Percentiles rank a stretch among this genome's conserved stretches.
Evolutionary conservation across 2,113 vertebrate species (phyloP).

Genomic region (Tinamus guttatus): DNA sequence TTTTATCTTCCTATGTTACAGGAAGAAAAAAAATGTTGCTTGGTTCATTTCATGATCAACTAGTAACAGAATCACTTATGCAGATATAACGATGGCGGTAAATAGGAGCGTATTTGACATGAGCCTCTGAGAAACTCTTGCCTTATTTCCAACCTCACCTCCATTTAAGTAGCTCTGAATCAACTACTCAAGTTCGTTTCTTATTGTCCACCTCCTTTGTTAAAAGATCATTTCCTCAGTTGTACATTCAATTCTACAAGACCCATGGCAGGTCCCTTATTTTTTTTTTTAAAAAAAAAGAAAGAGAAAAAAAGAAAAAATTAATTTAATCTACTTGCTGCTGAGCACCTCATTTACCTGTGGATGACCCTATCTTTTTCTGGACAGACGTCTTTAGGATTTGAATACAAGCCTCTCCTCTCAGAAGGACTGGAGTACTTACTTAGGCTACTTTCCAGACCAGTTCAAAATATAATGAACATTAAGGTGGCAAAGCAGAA

Average conservation of each 20-base stretch:
- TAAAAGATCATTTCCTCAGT: background rate
- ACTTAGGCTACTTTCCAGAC: background rate
- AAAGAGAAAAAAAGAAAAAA: background rate
- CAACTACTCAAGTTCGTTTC: background rate
- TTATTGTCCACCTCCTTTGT: background rate
- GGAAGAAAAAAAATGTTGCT: background rate
- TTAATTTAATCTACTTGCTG: background rate
- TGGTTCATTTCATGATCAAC: background rate
- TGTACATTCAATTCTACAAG: background rate
- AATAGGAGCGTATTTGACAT: no score
- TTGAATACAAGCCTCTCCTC: background rate
- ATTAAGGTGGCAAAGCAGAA: background rate
- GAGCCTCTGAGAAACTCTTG: background rate
- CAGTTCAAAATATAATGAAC: background rate
- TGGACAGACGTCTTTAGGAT: background rate
- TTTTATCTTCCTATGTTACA: background rate
- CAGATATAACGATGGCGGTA: background rate
- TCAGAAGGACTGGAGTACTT: background rate
- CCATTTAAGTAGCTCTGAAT: background rate
- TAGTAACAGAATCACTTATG: background rate
- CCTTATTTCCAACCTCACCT: background rate
- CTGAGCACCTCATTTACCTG: background rate
- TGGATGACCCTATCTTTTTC: background rate
- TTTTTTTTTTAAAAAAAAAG: background rate
- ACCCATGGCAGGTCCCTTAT: background rate